phyloP scores from a whole-genome alignment of 2,113 vertebrate genomes.

The Nannospalax galili region DNA sequence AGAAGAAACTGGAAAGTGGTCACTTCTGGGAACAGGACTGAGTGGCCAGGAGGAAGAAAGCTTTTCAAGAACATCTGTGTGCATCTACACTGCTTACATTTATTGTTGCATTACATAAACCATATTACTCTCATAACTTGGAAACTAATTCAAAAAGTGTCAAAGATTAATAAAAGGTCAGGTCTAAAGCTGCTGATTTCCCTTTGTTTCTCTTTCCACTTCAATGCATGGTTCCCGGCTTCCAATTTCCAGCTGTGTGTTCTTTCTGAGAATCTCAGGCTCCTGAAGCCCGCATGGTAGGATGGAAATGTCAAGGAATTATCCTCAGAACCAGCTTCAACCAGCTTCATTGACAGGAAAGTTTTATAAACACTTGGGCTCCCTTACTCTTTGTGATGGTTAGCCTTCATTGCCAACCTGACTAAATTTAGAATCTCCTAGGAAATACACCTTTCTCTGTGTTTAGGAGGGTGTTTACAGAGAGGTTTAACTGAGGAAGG shows the following conservation, averaged over 20 bases:
- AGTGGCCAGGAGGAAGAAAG: background rate
- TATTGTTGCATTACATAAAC: background rate
- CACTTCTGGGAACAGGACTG: background rate
- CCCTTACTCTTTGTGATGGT: background rate
- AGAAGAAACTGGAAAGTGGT: background rate
- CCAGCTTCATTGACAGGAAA: background rate
- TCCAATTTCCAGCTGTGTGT: background rate
- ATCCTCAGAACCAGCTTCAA: background rate
- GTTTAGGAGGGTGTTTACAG: background rate
- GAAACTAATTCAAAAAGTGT: conserved; percentile 22
- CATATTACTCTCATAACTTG: background rate
- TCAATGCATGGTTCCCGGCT: background rate
- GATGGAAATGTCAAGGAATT: background rate
- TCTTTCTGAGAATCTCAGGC: background rate
- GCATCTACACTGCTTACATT: background rate
- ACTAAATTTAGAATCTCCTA: background rate
- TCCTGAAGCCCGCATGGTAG: background rate
- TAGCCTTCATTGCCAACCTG: background rate
- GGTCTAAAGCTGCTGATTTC: background rate
- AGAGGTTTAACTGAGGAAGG: no score
- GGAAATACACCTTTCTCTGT: background rate
- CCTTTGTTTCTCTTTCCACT: background rate
- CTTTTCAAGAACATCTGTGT: background rate
- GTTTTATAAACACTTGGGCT: background rate
- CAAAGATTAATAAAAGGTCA: background rate